These are phyloP conservation scores for Sander vitreus DNA, from an alignment of 2,113 vertebrate species.

Conservation along the genomic window DNA sequence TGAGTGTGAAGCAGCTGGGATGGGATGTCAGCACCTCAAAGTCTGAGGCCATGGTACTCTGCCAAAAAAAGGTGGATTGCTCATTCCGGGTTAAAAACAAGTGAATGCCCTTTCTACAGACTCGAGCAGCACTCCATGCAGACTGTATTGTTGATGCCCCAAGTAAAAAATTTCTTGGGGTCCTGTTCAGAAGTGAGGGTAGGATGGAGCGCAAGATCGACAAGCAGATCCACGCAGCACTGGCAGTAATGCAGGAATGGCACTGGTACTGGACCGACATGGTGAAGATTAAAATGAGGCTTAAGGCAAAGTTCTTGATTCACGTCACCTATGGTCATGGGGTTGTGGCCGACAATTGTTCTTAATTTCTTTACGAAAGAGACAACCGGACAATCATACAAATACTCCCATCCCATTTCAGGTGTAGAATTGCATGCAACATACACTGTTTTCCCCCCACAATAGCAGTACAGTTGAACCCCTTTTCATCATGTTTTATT, in stretches of 20 bases:
- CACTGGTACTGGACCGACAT: neutral
- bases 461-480: neutral
- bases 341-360: neutral
- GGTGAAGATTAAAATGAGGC: too few species aligned
- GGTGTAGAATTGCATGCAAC: neutral
- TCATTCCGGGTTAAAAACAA: neutral
- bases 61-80: neutral
- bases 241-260: too few species aligned
- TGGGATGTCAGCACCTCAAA: neutral
- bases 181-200: neutral
- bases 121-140: too few species aligned
- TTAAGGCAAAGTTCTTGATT: neutral
- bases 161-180: neutral
- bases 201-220: neutral
- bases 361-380: neutral
- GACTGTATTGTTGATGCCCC: neutral
- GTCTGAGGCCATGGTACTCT: neutral
- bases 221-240: neutral
- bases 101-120: too few species aligned
- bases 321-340: neutral
- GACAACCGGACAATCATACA: neutral
- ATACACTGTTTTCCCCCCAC: neutral
- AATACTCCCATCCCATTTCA: too few species aligned
- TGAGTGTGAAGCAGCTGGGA: neutral
- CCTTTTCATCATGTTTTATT: neutral